phyloP scores from a whole-genome alignment of 2,888 invertebrate genomes.

The Scelioninae gen. 2 region DNA sequence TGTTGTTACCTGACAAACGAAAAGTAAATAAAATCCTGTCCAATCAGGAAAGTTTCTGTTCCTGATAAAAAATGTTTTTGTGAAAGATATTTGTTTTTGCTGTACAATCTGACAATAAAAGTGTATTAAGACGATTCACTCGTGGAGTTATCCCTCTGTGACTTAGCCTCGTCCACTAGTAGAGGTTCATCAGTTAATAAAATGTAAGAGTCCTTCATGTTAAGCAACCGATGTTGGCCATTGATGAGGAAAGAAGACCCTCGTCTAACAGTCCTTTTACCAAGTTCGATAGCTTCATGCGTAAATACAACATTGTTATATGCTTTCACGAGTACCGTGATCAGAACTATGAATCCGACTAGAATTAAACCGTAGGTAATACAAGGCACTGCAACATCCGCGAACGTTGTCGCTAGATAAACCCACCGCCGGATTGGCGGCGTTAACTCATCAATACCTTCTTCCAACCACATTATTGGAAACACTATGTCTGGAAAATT shows the following conservation, averaged over 20 bases:
- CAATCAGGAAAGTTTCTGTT: too few relatives aligned
- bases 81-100: too few relatives aligned
- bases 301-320: constrained; percentile 85
- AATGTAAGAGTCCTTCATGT: constrained; percentile 78
- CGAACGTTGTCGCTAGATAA: constrained; percentile 86
- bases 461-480: constrained; percentile 93
- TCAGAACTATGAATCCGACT: constrained; percentile 81
- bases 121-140: constrained; percentile 39
- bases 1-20: too few relatives aligned
- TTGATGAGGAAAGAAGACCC: constrained; percentile 80
- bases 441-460: constrained; percentile 88
- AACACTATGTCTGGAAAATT: constrained; percentile 88
- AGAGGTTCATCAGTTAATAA: constrained; percentile 72
- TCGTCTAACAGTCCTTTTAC: constrained; percentile 83
- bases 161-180: constrained; percentile 56
- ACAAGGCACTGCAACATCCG: constrained; percentile 83
- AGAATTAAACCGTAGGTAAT: constrained; percentile 84
- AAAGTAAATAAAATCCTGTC: too few relatives aligned
- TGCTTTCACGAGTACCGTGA: constrained; percentile 82
- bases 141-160: constrained; percentile 35
- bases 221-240: constrained; percentile 79
- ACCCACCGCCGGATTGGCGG: constrained; percentile 89
- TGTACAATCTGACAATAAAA: too few relatives aligned
- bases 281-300: constrained; percentile 86
- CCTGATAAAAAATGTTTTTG: too few relatives aligned